Base-by-base conservation (phyloP, 2,797 vertebrate genomes). In the Ptychobarbus kaznakovi region DNA sequence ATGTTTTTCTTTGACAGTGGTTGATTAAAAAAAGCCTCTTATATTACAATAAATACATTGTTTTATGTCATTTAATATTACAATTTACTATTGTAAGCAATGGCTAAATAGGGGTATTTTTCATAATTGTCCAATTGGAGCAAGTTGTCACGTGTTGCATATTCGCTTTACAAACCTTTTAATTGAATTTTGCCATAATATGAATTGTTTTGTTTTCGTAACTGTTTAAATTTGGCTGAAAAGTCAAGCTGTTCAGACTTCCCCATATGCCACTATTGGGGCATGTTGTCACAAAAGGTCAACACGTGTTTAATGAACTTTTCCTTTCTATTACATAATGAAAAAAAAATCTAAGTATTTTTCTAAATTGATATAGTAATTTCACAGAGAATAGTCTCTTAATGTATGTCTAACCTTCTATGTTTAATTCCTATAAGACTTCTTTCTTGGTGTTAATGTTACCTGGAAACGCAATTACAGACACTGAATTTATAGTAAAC, bases 401-500 rank as follows among this genome's bases (percentile, higher is more conserved):
- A 35, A 35, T 74, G 12, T 32, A 3, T 46, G 20, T 20, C 44
- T 35, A n/a, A 49, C 1, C 42, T 44, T 46, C n/a, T 20, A 79
- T 44, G 28, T 38, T 42, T 63, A 38, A 25, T 46, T 80, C 32
- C 32, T 25, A 25, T 1, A 44, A 25, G 32, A 38, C 70, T 51
- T 49, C 18, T 25, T 16, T 16, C 22, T 77, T 68, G 28, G 56
- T 75, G 72, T 75, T 83, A 42, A 42, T 35, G 49, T 72, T 70
- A 72, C 66, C 83, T 84, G 83, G 83, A 72, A 84, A 84, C 25
- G 0, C 49, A 56, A 78, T 83, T 61, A 46, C 2, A 22, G 9
- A 38, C 28, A 28, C 40, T 44, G 38, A 66, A 38, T 69, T 76
- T 82, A 75, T 22, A 56, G 63, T 15, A 77, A 82, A 35, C 25